Conservation (phyloP, 1,140 invertebrate genomes). For the Tetranychus cinnabarinus region DNA sequence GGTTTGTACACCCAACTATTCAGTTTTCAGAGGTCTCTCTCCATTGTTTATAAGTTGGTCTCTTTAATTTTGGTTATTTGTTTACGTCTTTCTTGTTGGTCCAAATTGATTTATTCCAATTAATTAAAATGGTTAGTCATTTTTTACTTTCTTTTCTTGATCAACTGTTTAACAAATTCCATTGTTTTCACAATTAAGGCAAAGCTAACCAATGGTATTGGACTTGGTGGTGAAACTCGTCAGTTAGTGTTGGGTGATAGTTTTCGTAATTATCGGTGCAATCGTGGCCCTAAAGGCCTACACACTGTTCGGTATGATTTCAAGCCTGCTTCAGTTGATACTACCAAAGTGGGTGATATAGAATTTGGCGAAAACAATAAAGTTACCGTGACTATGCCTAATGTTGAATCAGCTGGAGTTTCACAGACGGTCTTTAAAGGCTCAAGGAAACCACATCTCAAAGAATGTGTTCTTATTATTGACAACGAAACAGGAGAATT, state of each 20-base stretch:
- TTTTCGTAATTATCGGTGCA: conserved; percentile 23
- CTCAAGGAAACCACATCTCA: conserved; percentile 59
- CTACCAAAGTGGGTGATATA: conserved; percentile 60
- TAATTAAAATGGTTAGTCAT: too few relatives aligned
- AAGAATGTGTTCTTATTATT: conserved; percentile 85
- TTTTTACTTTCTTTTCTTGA: too few relatives aligned
- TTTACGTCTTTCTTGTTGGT: too few relatives aligned
- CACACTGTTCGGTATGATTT: conserved; percentile 42
- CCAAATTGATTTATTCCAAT: too few relatives aligned
- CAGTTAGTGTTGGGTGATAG: background rate
- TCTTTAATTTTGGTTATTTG: too few relatives aligned
- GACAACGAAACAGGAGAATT: conserved; percentile 73
- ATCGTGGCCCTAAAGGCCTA: background rate
- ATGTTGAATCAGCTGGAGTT: conserved; percentile 57
- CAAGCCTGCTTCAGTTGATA: conserved; percentile 83
- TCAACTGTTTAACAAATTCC: too few relatives aligned
- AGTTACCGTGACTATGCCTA: conserved; percentile 68
- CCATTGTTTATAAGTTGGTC: too few relatives aligned
- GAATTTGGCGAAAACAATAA: conserved; percentile 67
- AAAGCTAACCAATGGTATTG: background rate
- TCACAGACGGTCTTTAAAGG: conserved; percentile 81
- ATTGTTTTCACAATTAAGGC: background rate
- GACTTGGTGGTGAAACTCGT: background rate
- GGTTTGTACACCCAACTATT: too few relatives aligned
- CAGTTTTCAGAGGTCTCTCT: too few relatives aligned